These are phyloP conservation scores for Nannobrachium achirus DNA, from an alignment of 2,113 vertebrate genomes.

Conservation along the genomic window DNA sequence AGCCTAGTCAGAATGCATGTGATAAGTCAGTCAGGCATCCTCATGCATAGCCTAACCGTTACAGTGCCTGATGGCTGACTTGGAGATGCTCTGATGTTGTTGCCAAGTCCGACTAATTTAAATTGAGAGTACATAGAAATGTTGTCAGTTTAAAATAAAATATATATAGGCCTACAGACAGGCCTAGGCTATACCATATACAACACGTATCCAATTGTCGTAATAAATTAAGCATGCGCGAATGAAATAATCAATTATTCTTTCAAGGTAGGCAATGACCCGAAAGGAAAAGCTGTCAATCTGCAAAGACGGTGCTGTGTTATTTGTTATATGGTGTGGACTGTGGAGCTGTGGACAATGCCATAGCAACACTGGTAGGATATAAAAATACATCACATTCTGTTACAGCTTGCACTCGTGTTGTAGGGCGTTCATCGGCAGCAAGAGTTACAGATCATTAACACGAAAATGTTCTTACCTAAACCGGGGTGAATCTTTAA, in stretches of 20 bases:
- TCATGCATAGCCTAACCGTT: slow-evolving; percentile 1
- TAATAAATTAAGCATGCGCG: too few relatives aligned
- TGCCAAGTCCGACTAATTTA: slow-evolving; percentile 1
- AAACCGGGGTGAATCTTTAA: slow-evolving; percentile 83
- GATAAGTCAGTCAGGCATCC: slow-evolving; percentile 47
- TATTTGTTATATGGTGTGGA: background rate
- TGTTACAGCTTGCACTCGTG: too few relatives aligned
- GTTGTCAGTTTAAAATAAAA: background rate
- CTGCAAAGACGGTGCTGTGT: background rate
- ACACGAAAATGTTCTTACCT: slow-evolving; percentile 65
- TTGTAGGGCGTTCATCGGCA: slow-evolving; percentile 31
- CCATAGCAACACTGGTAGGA: background rate
- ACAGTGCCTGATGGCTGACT: background rate
- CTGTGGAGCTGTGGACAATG: background rate
- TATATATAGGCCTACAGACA: background rate
- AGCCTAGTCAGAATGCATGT: slow-evolving; percentile 38
- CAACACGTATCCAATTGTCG: too few relatives aligned
- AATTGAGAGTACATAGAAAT: background rate
- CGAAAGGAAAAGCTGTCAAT: background rate
- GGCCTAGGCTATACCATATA: background rate
- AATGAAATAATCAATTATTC: too few relatives aligned
- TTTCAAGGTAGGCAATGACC: too few relatives aligned
- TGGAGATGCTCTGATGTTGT: slow-evolving; percentile 2
- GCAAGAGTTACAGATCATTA: slow-evolving; percentile 1
- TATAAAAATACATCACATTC: too few relatives aligned